Conservation (phyloP, 2,888 invertebrate genomes). For the Cataglyphis livida region DNA sequence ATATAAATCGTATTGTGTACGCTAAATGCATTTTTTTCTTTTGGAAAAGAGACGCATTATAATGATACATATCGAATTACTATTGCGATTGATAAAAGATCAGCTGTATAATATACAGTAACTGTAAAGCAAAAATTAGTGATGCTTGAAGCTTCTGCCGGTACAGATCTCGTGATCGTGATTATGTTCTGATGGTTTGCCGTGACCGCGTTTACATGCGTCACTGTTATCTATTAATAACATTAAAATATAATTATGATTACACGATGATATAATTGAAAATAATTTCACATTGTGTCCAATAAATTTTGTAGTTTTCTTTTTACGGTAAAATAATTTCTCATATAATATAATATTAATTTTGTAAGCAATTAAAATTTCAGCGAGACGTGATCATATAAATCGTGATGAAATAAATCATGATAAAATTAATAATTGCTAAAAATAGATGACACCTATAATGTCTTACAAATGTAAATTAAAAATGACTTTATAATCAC, state of each 20-base stretch:
- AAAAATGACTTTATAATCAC: neutral
- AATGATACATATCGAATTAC: neutral
- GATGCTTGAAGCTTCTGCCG: neutral
- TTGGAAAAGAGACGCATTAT: neutral
- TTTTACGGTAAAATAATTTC: neutral
- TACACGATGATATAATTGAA: neutral
- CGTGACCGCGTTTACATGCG: constrained; percentile 40
- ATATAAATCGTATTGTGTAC: neutral
- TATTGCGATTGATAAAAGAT: neutral
- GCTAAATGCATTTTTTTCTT: constrained; percentile 2
- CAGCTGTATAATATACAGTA: neutral
- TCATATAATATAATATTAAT: neutral
- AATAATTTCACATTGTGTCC: neutral
- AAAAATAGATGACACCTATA: neutral
- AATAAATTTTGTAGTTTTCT: neutral
- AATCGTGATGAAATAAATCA: neutral
- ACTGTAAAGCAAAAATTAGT: neutral
- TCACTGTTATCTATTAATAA: neutral
- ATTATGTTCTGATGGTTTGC: constrained; percentile 26
- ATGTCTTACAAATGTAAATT: neutral
- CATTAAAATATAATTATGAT: neutral
- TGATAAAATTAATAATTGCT: neutral
- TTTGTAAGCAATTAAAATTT: constrained; percentile 11
- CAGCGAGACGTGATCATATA: neutral
- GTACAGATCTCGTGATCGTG: neutral